Evolutionary conservation across 2,797 vertebrate genomes (phyloP).

Genomic region (Lepidocolaptes lacrymiger): DNA sequence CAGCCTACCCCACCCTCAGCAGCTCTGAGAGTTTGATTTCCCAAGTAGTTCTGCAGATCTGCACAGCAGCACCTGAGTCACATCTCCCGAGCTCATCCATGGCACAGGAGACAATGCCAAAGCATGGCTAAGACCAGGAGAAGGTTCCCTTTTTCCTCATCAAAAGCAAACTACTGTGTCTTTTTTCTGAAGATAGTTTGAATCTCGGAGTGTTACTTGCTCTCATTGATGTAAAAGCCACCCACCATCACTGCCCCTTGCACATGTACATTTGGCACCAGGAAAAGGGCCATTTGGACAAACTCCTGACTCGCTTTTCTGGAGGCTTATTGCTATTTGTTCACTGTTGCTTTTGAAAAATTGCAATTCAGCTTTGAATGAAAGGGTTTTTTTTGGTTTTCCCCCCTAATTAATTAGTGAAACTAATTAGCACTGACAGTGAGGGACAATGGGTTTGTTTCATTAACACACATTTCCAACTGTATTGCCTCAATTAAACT

Average conservation of each 20-base stretch:
- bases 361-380: neutral
- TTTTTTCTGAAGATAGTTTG: neutral
- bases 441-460: neutral
- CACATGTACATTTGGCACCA: neutral
- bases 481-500: neutral
- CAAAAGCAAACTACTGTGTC: neutral
- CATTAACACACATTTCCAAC: neutral
- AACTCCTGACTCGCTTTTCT: neutral
- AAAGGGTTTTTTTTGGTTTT: neutral
- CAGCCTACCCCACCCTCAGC: neutral
- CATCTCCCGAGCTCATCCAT: neutral
- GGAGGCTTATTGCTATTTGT: neutral
- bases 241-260: accelerated
- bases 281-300: neutral
- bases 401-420: neutral
- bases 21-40: neutral
- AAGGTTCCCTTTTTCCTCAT: neutral
- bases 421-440: neutral
- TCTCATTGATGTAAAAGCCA: neutral
- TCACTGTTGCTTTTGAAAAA: neutral
- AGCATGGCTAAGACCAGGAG: neutral
- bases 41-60: neutral
- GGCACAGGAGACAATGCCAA: accelerated
- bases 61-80: neutral
- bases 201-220: neutral